These are phyloP conservation scores for Desmophyllum pertusum DNA, from an alignment of 92 coral and sea anemone genomes.

Conservation along the genomic window DNA sequence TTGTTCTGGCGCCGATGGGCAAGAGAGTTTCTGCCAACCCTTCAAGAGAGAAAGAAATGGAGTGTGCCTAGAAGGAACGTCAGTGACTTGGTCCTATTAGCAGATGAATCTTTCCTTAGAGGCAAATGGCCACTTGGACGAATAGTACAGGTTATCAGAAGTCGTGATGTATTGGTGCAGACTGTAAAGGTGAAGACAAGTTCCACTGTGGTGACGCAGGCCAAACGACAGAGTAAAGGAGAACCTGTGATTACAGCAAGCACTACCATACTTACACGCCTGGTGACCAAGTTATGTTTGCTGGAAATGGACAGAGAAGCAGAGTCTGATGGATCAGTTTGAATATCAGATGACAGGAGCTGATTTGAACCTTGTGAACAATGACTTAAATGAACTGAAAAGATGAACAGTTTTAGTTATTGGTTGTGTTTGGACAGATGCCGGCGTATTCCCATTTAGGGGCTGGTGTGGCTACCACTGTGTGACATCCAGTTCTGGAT, in stretches of 20 bases:
- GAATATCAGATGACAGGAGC: no score
- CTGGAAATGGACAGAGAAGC: not conserved
- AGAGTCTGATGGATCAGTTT: not conserved
- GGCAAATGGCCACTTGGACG: not conserved
- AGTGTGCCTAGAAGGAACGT: no score
- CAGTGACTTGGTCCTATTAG: no score
- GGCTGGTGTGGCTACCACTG: no score
- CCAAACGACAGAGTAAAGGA: conserved; percentile 50
- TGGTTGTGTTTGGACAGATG: no score
- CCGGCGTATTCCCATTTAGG: no score
- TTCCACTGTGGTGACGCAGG: conserved; percentile 52
- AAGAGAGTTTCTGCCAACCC: conserved; percentile 41
- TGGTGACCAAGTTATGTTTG: not conserved
- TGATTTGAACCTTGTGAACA: no score
- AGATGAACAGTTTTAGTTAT: no score
- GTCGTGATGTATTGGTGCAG: conserved; percentile 57
- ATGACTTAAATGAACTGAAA: no score
- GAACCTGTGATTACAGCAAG: not conserved
- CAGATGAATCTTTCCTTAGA: not conserved
- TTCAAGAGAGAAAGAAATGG: conserved; percentile 30
- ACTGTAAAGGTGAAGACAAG: conserved; percentile 64
- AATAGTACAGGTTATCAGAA: not conserved
- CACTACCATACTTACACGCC: not conserved
- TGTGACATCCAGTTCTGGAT: no score
- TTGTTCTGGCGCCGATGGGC: conserved; percentile 50